Evolutionary conservation across 2,797 vertebrate species (phyloP), one percentile per base, ranked within the genome.

Genomic region (Lycodopsis pacificus): DNA sequence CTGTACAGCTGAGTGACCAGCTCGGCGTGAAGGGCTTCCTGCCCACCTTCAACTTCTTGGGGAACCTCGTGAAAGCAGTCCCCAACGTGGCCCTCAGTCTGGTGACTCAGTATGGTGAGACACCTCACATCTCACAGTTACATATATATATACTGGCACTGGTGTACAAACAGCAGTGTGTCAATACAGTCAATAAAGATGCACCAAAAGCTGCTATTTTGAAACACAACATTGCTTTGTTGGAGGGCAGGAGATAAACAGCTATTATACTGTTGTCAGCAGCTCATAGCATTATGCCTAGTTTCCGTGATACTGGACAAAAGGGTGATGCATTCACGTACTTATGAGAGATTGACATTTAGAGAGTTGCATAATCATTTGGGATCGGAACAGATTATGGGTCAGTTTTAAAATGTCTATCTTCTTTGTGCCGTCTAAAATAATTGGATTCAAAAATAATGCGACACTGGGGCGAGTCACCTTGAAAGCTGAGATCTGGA

Each of bases 11-110:
- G 53, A 93, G 89, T 78, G 93, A 93, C 78, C 90, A 94, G 85
- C 68, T 88, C 64, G 94, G 90, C 73, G 78, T 95, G 91, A 95
- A 92, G 88, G 79, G 69, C 73, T 96, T 94, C 79, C 86, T 96
- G 71, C 94, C 96, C 40, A 94, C 88, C 0, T 94, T 97, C 77
- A 96, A 68, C 68, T 95, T 99, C 84, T 79, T 99, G 88, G 97
- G 97, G 84, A 97, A 95, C 84, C 82, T 99, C 59, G 84, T 96
- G 86, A 96, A 97, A 80, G 89, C 93, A 13, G 82, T 96, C 51
- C 96, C 97, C 65, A 75, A 80, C 57, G 88, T 97, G 85, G 92
- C 94, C 62, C 93, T 95, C 12, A 78, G 76, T 25, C 90, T 99
- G 70, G 92, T 96, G 46, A 91, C 93, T 61, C 94, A 96, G 38